Evolutionary conservation across 1,140 invertebrate species (phyloP).

Genomic region (Goniozus legneri): DNA sequence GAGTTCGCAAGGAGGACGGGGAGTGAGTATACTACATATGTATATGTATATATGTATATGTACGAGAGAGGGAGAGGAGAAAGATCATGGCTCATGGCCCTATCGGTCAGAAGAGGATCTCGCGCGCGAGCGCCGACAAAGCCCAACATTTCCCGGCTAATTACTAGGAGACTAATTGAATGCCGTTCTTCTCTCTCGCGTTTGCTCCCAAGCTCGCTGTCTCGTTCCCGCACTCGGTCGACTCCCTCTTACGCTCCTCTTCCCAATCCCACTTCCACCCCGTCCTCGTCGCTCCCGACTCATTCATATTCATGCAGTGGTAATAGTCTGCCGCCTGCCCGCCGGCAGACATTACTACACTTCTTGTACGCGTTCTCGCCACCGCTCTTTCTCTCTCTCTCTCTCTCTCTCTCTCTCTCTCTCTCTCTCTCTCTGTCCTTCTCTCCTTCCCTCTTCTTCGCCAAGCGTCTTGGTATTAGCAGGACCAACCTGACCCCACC

Average conservation of each 20-base stretch:
- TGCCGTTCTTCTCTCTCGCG: slow-evolving; percentile 39
- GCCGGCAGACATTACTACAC: slow-evolving; percentile 44
- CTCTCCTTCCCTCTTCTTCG: not conserved
- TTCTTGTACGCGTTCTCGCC: slow-evolving; percentile 44
- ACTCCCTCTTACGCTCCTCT: slow-evolving; percentile 17
- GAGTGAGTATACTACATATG: too few species aligned
- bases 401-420: not conserved
- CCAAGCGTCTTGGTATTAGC: slow-evolving; percentile 1
- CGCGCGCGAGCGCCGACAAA: slow-evolving; percentile 55
- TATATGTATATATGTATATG: not conserved
- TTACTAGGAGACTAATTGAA: slow-evolving; percentile 56
- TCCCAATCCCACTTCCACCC: not conserved
- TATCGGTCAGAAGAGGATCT: slow-evolving; percentile 43
- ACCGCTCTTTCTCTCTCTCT: slow-evolving; percentile 17
- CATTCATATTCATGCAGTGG: slow-evolving; percentile 52
- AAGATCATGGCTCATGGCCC: slow-evolving; percentile 20
- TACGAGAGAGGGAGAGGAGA: not conserved
- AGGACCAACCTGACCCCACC: slow-evolving; percentile 12
- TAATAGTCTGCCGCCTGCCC: slow-evolving; percentile 47
- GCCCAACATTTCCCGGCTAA: slow-evolving; percentile 56
- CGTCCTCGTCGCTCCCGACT: slow-evolving; percentile 29
- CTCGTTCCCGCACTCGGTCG: slow-evolving; percentile 10
- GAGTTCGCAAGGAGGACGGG: too few species aligned
- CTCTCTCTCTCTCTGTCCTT: not conserved
- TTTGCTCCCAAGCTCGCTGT: too few species aligned